Conservation (phyloP, 2,797 vertebrate genomes). For the Silurus aristotelis region DNA sequence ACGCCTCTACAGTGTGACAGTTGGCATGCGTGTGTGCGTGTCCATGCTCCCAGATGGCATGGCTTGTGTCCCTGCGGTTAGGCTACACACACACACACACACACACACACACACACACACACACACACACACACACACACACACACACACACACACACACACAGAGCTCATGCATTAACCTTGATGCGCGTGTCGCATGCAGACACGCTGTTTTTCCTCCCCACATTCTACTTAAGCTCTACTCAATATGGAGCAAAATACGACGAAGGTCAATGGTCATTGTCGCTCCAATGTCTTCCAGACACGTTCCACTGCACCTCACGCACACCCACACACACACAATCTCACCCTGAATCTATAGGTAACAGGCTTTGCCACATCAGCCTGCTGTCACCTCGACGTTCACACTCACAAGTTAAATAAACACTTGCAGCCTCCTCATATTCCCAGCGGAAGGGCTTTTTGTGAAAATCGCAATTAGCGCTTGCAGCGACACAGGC, state of each 20-base stretch:
- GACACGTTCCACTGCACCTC: not conserved
- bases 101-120: slow-evolving; percentile 3
- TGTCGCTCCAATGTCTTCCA: slow-evolving; percentile 25
- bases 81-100: slow-evolving; percentile 5
- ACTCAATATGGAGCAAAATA: slow-evolving; percentile 21
- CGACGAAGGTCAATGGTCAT: slow-evolving; percentile 27
- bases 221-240: slow-evolving; percentile 28
- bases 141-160: slow-evolving; percentile 4
- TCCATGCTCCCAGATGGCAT: slow-evolving; percentile 32
- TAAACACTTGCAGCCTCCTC: slow-evolving; percentile 37
- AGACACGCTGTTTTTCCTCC: not conserved
- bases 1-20: not conserved
- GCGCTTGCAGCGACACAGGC: slow-evolving; percentile 20
- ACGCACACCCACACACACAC: not conserved
- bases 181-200: slow-evolving; percentile 33
- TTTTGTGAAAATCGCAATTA: slow-evolving; percentile 51
- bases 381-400: slow-evolving; percentile 23
- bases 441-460: slow-evolving; percentile 29
- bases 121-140: slow-evolving; percentile 3
- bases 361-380: slow-evolving; percentile 29
- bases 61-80: not conserved
- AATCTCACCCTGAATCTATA: slow-evolving; percentile 4
- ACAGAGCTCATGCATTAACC: not conserved
- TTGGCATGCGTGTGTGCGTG: slow-evolving; percentile 24
- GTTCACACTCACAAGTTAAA: slow-evolving; percentile 43